Evolutionary conservation across 2,888 invertebrate genomes (phyloP).

Genomic region (Spialia ferax): DNA sequence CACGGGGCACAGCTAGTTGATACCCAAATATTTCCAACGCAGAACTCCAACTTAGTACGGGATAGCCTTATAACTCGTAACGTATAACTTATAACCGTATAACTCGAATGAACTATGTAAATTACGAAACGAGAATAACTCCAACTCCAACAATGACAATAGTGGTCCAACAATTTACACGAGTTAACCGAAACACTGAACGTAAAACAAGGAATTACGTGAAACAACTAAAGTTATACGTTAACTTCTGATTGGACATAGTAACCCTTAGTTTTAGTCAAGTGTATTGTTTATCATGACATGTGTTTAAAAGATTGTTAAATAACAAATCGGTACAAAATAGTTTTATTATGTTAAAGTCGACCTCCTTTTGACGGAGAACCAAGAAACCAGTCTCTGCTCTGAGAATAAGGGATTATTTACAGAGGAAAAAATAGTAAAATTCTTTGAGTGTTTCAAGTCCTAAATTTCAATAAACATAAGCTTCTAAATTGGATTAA

Average conservation of each 20-base stretch:
- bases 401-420: no score
- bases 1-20: no score
- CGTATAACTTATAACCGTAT: neutral
- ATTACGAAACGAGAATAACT: slow-evolving; percentile 17
- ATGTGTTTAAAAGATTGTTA: no score
- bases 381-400: no score
- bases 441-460: no score
- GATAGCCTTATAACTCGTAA: slow-evolving; percentile 6
- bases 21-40: neutral
- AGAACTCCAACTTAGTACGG: neutral
- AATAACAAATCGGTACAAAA: no score
- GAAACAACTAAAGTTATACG: neutral
- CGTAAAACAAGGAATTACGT: slow-evolving; percentile 7
- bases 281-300: no score
- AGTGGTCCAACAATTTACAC: slow-evolving; percentile 24
- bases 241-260: neutral
- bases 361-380: no score
- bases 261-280: neutral
- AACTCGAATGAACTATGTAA: slow-evolving; percentile 16
- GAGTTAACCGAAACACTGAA: slow-evolving; percentile 14
- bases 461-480: no score
- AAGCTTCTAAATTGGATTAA: no score
- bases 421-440: no score
- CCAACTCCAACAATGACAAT: slow-evolving; percentile 18
- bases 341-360: no score